Base-by-base conservation (phyloP, 2,113 vertebrate species). In the Actenoides hombroni region DNA sequence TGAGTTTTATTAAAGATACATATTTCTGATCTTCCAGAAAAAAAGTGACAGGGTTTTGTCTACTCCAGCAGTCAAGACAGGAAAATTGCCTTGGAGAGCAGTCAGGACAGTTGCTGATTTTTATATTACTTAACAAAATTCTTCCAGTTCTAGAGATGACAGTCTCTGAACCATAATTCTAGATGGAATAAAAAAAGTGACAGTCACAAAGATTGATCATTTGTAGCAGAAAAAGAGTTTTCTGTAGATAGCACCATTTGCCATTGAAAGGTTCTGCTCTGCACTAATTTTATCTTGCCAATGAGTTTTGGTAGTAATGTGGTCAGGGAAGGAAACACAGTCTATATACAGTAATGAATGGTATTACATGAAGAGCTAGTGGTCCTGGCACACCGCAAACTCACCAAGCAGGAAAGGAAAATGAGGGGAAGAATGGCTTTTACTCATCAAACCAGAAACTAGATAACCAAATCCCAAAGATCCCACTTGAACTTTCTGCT, bases 381-480 rank as follows among this genome's bases (percentile, higher is more conserved):
- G 53, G 90, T 92, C 78, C 79, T 90, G 63, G 67, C 88, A 94
- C 93, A 25, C 67, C 33, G 0, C 90, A 91, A 68, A 75, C 75
- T 94, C 78, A 84, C 53, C 78, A 65, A 91, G 93, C 33, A 71
- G 92, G 90, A 89, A 84, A 89, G 69, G 65, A 93, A 93, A 92
- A 68, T 79, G 73, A 83, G 7, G 13, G 35, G 56, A 78, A 78
- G 71, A 59, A 57, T 87, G 49, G 23, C 6, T 44, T 89, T 73
- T 88, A 49, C 48, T 94, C 78, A 85, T 95, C 79, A 93, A 93
- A 91, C 73, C 83, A 92, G 90, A 91, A 97, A 91, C 15, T 57
- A 84, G 23, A 56, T 87, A 74, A 75, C 39, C 23, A 79, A 33
- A 85, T 91, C 56, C 70, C 33, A 17, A 76, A 94, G 74, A 91